These are phyloP conservation scores for Phymatocera aterrima DNA, from an alignment of 2,888 invertebrate genomes.

Conservation along the genomic window DNA sequence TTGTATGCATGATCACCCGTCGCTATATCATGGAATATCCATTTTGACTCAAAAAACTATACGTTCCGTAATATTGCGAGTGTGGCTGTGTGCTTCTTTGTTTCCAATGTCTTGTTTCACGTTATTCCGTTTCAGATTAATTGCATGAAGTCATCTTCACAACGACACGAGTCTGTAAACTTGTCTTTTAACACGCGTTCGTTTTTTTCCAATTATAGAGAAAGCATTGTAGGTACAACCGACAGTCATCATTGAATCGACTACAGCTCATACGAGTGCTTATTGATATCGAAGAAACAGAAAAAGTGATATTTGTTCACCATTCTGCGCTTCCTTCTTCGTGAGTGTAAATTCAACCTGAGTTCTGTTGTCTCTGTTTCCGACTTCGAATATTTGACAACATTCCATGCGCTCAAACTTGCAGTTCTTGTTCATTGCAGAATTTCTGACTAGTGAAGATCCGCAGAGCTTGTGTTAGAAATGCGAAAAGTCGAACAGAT, in stretches of 20 bases:
- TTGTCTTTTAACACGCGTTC: not conserved
- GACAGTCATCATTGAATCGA: slow-evolving; percentile 9
- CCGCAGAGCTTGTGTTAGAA: too few relatives aligned
- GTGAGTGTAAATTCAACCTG: not conserved
- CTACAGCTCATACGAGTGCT: not conserved
- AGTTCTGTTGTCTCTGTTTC: not conserved
- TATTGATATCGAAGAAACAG: not conserved
- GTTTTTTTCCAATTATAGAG: slow-evolving; percentile 2
- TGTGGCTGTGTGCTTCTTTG: too few relatives aligned
- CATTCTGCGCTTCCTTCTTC: not conserved
- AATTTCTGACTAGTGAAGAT: not conserved
- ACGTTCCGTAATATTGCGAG: too few relatives aligned
- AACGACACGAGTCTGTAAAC: not conserved
- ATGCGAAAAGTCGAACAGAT: too few relatives aligned
- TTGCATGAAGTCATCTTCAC: not conserved
- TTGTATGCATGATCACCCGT: not conserved
- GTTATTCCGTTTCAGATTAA: not conserved
- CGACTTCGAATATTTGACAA: not conserved
- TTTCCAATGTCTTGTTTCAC: too few relatives aligned
- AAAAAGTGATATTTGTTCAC: not conserved
- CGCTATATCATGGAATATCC: too few relatives aligned
- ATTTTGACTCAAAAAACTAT: too few relatives aligned
- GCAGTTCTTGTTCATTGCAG: not conserved
- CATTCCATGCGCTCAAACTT: not conserved
- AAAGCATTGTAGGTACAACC: slow-evolving; percentile 26